phyloP scores from a whole-genome alignment of 2,888 invertebrate genomes.

The Hypomecis atomaria region DNA sequence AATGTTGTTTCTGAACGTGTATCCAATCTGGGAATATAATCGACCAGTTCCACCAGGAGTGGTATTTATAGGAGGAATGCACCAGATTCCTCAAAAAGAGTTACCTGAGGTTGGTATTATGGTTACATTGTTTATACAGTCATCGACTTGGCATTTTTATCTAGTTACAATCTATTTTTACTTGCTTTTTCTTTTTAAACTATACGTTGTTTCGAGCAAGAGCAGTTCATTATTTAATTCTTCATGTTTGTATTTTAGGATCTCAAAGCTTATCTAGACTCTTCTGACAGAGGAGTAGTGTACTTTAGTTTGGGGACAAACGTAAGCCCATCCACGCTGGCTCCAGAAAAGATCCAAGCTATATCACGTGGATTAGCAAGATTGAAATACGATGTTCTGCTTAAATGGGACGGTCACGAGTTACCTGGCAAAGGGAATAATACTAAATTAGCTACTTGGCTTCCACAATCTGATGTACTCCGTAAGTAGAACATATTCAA shows the following conservation, averaged over 20 bases:
- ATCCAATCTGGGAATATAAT: too few relatives aligned
- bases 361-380: slow-evolving; percentile 62
- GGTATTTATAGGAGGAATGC: too few relatives aligned
- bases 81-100: too few relatives aligned
- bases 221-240: too few relatives aligned
- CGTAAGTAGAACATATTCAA: slow-evolving; percentile 19
- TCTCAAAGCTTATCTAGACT: slow-evolving; percentile 44
- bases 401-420: slow-evolving; percentile 71
- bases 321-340: slow-evolving; percentile 56
- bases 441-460: slow-evolving; percentile 70
- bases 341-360: slow-evolving; percentile 54
- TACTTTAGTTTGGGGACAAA: slow-evolving; percentile 76
- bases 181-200: too few relatives aligned
- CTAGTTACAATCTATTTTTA: too few relatives aligned
- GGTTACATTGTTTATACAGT: too few relatives aligned
- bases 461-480: slow-evolving; percentile 72
- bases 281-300: slow-evolving; percentile 55
- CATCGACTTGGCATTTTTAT: too few relatives aligned
- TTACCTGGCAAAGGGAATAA: slow-evolving; percentile 63
- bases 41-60: too few relatives aligned
- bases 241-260: slow-evolving; percentile 43
- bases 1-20: too few relatives aligned
- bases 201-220: too few relatives aligned
- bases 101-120: too few relatives aligned
- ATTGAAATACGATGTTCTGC: slow-evolving; percentile 70